Evolutionary conservation across 2,888 invertebrate species (phyloP).

Genomic region (Nowickia ferox): DNA sequence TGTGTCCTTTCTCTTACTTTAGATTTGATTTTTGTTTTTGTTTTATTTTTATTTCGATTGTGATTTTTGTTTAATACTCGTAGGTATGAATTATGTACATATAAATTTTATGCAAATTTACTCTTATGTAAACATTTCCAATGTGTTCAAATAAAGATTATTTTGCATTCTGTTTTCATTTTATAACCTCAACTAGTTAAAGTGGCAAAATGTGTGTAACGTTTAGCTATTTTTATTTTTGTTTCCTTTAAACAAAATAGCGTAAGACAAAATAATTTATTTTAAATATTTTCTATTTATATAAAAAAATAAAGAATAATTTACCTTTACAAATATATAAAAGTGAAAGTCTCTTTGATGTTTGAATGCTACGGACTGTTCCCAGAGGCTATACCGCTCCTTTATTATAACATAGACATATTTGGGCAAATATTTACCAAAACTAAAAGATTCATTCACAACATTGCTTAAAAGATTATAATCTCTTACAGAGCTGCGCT

Average conservation of each 20-base stretch:
- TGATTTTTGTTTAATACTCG: constrained; percentile 48
- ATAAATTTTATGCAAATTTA: not conserved
- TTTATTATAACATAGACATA: no score
- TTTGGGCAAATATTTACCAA: no score
- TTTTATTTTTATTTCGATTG: constrained; percentile 36
- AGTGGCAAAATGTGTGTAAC: not conserved
- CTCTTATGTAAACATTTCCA: not conserved
- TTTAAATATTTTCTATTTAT: no score
- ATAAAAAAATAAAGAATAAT: no score
- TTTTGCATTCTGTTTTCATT: constrained; percentile 16
- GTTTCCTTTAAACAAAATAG: not conserved
- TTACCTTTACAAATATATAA: no score
- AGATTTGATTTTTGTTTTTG: constrained; percentile 8
- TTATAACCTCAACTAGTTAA: constrained; percentile 35
- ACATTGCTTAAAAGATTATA: no score
- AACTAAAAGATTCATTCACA: no score
- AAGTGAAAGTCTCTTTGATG: no score
- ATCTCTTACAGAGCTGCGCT: no score
- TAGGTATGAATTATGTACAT: constrained; percentile 44
- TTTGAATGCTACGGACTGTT: no score
- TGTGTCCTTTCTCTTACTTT: not conserved
- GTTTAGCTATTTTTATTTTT: not conserved
- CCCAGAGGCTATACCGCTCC: no score
- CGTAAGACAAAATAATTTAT: no score
- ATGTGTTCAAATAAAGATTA: not conserved